Evolutionary conservation across 2,797 vertebrate genomes (phyloP).

Genomic region (Phrynocephalus guinanensis): DNA sequence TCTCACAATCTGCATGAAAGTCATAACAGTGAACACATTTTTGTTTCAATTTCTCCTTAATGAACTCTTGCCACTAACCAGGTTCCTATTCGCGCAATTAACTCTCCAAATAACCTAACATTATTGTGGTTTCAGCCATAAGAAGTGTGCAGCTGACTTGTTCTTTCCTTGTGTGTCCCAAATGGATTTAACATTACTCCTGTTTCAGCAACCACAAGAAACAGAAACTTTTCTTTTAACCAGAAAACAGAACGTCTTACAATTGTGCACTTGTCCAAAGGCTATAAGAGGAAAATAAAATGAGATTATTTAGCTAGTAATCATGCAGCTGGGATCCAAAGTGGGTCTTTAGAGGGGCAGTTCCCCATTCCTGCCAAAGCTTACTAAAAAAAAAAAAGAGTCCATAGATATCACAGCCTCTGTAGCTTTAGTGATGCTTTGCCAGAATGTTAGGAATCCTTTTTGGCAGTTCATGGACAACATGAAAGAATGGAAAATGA

Average conservation of each 20-base stretch:
- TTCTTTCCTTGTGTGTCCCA: not conserved
- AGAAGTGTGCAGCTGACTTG: not conserved
- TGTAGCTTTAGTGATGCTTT: not conserved
- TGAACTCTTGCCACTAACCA: not conserved
- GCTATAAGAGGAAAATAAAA: not conserved
- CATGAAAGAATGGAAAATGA: not conserved
- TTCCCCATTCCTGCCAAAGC: not conserved
- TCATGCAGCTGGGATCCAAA: not conserved
- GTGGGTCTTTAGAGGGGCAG: no score
- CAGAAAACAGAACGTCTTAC: not conserved
- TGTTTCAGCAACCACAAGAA: not conserved
- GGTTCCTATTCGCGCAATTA: not conserved
- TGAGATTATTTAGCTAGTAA: not conserved
- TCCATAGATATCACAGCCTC: not conserved
- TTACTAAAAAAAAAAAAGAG: not conserved
- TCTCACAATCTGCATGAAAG: not conserved
- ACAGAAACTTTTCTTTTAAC: not conserved
- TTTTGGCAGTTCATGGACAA: not conserved
- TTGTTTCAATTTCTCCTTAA: not conserved
- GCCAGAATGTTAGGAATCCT: not conserved
- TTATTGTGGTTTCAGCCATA: not conserved
- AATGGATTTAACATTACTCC: not conserved
- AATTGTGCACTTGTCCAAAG: not conserved
- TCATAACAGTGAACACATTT: not conserved
- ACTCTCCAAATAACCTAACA: not conserved